Conservation (phyloP, 1,140 invertebrate genomes). For the Homarus americanus region DNA sequence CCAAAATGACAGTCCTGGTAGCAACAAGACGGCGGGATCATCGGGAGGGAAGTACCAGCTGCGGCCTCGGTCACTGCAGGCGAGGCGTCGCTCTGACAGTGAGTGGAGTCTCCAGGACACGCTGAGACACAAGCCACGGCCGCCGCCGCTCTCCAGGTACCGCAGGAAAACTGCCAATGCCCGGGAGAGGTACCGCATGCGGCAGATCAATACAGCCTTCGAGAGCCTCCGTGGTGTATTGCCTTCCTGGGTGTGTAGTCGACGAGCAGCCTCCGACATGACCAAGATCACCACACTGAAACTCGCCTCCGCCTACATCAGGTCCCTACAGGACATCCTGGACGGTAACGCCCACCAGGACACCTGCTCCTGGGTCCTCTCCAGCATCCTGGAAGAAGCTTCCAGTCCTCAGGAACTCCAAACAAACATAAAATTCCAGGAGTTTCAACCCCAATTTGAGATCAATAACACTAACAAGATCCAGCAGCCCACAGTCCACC, state of each 20-base stretch:
- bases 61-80: slow-evolving; percentile 41
- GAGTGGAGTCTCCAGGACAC: slow-evolving; percentile 44
- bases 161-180: slow-evolving; percentile 49
- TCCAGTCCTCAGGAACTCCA: slow-evolving; percentile 17
- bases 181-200: slow-evolving; percentile 44
- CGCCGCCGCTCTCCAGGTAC: too few relatives aligned
- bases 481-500: neutral
- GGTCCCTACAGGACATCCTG: slow-evolving; percentile 37
- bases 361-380: slow-evolving; percentile 50
- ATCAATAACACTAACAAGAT: neutral
- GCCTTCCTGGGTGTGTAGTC: slow-evolving; percentile 32
- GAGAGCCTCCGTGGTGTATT: slow-evolving; percentile 41
- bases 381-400: slow-evolving; percentile 32
- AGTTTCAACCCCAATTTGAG: slow-evolving; percentile 10
- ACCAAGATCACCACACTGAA: slow-evolving; percentile 54
- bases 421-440: slow-evolving; percentile 3
- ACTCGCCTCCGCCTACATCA: slow-evolving; percentile 38
- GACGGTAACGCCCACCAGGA: slow-evolving; percentile 38
- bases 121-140: slow-evolving; percentile 44
- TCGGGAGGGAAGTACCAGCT: slow-evolving; percentile 46
- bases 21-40: neutral
- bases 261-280: slow-evolving; percentile 42
- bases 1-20: neutral
- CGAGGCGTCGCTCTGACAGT: slow-evolving; percentile 33
- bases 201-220: slow-evolving; percentile 40